Evolutionary conservation across 2,888 invertebrate genomes (phyloP).

Genomic region (Idaea dimidiata): DNA sequence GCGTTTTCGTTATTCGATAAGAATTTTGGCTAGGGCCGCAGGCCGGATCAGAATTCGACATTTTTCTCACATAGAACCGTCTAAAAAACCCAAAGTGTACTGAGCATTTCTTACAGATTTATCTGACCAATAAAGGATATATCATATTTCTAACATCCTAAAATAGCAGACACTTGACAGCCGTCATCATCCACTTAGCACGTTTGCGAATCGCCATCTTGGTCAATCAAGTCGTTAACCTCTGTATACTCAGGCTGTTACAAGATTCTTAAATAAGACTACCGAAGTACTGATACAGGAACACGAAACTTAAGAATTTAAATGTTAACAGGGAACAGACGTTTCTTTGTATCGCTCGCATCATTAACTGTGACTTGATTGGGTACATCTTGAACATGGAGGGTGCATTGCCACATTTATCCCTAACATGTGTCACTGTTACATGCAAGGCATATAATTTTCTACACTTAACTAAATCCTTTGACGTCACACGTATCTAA

Average conservation of each 20-base stretch:
- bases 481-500: conserved; percentile 53
- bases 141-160: conserved; percentile 27
- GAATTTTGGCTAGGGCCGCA: no score
- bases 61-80: conserved; percentile 37
- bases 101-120: not conserved
- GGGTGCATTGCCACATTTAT: conserved; percentile 26
- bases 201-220: conserved; percentile 69
- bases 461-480: conserved; percentile 40
- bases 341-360: conserved; percentile 20
- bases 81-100: not conserved
- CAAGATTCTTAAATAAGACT: conserved; percentile 4
- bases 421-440: conserved; percentile 33
- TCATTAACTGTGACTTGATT: conserved; percentile 29
- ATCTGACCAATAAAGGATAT: not conserved
- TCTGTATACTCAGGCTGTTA: conserved; percentile 35
- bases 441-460: conserved; percentile 28
- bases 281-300: conserved; percentile 8
- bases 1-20: no score
- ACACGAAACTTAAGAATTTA: conserved; percentile 18
- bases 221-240: conserved; percentile 75
- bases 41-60: conserved; percentile 33
- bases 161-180: conserved; percentile 46
- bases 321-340: conserved; percentile 21
- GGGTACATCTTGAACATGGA: conserved; percentile 19
- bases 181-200: conserved; percentile 75